Evolutionary conservation across 2,888 invertebrate genomes (phyloP).

Genomic region (Nematopogon swammerdamellus): DNA sequence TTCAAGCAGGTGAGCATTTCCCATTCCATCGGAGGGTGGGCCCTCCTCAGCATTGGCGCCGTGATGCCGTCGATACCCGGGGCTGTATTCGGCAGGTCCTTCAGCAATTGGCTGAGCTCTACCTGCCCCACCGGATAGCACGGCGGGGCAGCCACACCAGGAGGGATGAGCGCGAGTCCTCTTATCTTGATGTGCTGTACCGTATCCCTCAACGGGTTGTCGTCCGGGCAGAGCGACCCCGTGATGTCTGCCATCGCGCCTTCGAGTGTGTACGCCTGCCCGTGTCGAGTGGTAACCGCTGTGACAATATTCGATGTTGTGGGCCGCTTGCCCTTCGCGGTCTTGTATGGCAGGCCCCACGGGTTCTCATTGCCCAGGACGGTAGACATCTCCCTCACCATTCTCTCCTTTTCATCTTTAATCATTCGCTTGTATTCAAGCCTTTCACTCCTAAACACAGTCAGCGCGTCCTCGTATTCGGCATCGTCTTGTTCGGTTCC

Average conservation of each 20-base stretch:
- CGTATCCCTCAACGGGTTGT: slow-evolving; percentile 9
- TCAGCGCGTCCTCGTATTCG: neutral
- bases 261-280: neutral
- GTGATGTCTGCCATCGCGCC: neutral
- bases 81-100: slow-evolving; percentile 17
- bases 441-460: neutral
- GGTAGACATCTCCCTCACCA: neutral
- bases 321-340: neutral
- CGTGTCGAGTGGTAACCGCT: neutral
- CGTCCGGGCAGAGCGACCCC: slow-evolving; percentile 16
- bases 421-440: neutral
- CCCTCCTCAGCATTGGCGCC: slow-evolving; percentile 10
- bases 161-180: slow-evolving; percentile 11
- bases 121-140: neutral
- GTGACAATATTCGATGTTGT: neutral
- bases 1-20: no score
- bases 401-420: neutral
- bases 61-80: slow-evolving; percentile 18
- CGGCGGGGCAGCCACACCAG: slow-evolving; percentile 9
- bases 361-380: neutral
- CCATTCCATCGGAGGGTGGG: no score
- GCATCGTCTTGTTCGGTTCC: neutral
- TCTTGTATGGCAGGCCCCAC: neutral
- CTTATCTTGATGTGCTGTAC: slow-evolving; percentile 12
- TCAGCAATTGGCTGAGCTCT: slow-evolving; percentile 9